Percentiles rank a stretch among this genome's conserved stretches.
Conservation (phyloP, 2,113 vertebrate genomes). For the Cranoglanis bouderius region DNA sequence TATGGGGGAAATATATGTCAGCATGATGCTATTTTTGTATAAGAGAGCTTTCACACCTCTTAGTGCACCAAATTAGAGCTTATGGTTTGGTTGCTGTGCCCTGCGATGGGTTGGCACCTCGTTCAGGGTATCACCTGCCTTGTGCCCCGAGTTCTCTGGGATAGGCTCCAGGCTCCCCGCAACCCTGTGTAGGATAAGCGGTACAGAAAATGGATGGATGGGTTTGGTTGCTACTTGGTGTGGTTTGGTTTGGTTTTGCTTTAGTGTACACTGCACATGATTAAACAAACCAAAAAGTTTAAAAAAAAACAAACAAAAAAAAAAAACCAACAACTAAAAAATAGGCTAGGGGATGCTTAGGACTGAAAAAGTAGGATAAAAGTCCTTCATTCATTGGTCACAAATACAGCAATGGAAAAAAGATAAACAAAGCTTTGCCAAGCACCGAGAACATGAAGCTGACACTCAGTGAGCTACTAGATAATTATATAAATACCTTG, state of each 20-base stretch:
- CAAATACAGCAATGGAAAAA: background rate
- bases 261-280: background rate
- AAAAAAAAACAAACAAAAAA: background rate
- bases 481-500: background rate
- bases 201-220: too few species aligned
- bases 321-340: background rate
- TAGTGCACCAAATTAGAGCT: background rate
- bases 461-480: background rate
- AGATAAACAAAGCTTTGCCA: background rate
- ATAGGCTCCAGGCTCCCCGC: too few species aligned
- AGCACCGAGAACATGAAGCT: background rate
- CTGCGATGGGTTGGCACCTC: too few species aligned
- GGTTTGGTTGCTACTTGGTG: background rate
- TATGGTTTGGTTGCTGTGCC: background rate
- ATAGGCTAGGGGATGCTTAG: background rate
- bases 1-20: background rate
- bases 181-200: too few species aligned
- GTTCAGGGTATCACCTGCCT: too few species aligned
- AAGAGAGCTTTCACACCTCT: background rate
- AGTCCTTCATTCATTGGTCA: background rate
- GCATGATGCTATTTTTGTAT: background rate
- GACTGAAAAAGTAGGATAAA: background rate
- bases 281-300: background rate
- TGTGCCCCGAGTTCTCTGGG: too few species aligned
- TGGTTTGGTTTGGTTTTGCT: background rate